Base-by-base conservation (phyloP, 2,888 invertebrate genomes). In the Pyrrhia umbra region DNA sequence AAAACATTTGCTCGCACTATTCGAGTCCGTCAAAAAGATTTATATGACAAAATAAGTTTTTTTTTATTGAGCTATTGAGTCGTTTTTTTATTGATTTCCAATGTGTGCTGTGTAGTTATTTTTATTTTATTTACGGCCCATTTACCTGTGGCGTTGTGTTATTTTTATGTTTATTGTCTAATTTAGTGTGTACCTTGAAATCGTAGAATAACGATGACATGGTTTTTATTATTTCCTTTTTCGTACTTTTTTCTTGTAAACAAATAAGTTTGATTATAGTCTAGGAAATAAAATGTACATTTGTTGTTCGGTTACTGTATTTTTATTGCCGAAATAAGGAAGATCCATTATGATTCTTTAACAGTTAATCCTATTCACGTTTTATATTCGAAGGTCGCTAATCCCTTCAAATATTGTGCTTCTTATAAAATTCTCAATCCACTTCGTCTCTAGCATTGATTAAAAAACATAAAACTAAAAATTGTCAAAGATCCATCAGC, bases 11-110 rank as follows among this genome's bases (percentile, higher is more conserved):
- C 64, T 71, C 56, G 57, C 67, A 60, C 70, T 68, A 69, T 75
- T 76, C 43, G 65, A 87, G 81, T 85, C 82, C 83, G 83, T 88
- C 86, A 85, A 84, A 83, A 86, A 86, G 87, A 87, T 88, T 88
- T 88, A 88, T 85, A 79, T 77, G 85, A 84, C 85, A 85, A 86
- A 86, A 84, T 87, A 83, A 85, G 82, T 82, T 82, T 85, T 85
- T 75, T 83, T 86, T 83, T 82, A 84, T 80, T 73, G 76, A 59
- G 66, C 74, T 62, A 70, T 72, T 75, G 81, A 83, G 75, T 68
- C 61, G 65, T 67, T 79, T 81, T 73, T 82, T 83, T 84, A 84
- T 84, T 80, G 81, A 83, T 82, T 76, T 68, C 68, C 68, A 74
- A 77, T 81, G 75, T 70, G 69, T 72, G 74, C 54, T 64, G 56